A percentile compares a stretch with the other conserved stretches of the same genome.
phyloP scores from a whole-genome alignment of 2,888 invertebrate genomes.

The Cosmia trapezina region DNA sequence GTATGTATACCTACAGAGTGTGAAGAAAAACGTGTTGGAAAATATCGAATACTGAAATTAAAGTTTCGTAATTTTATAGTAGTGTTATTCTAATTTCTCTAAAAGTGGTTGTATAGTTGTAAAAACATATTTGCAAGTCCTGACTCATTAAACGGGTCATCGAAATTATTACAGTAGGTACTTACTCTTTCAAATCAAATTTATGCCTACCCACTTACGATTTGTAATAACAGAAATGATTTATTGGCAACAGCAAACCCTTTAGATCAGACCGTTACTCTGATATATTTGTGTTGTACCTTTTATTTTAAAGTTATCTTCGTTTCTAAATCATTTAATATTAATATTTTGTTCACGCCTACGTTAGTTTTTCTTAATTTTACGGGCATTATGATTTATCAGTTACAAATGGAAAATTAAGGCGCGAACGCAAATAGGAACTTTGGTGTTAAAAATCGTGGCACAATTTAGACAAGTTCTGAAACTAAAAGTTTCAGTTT shows the following conservation, averaged over 20 bases:
- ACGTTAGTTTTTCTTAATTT: slow-evolving; percentile 49
- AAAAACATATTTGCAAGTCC: slow-evolving; percentile 27
- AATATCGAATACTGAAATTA: not conserved
- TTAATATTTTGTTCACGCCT: slow-evolving; percentile 48
- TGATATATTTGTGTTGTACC: slow-evolving; percentile 32
- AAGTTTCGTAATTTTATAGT: not conserved
- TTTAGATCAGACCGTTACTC: slow-evolving; percentile 43
- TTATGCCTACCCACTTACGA: slow-evolving; percentile 55
- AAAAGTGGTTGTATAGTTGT: slow-evolving; percentile 7
- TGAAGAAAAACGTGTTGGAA: slow-evolving; percentile 17
- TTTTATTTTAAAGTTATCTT: slow-evolving; percentile 48
- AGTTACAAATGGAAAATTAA: slow-evolving; percentile 40
- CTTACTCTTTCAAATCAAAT: slow-evolving; percentile 41
- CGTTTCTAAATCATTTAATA: slow-evolving; percentile 45
- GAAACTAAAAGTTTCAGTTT: not conserved
- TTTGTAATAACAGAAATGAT: slow-evolving; percentile 59
- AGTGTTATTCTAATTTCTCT: slow-evolving; percentile 9
- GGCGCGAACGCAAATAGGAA: slow-evolving; percentile 7
- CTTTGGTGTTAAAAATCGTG: not conserved
- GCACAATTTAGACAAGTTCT: not conserved
- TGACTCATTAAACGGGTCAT: slow-evolving; percentile 43
- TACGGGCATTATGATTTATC: slow-evolving; percentile 39
- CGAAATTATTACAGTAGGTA: slow-evolving; percentile 53
- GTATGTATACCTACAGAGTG: not conserved
- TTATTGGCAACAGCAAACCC: slow-evolving; percentile 57